phyloP scores from a whole-genome alignment of 2,888 invertebrate genomes.

The Chloromyia formosa region DNA sequence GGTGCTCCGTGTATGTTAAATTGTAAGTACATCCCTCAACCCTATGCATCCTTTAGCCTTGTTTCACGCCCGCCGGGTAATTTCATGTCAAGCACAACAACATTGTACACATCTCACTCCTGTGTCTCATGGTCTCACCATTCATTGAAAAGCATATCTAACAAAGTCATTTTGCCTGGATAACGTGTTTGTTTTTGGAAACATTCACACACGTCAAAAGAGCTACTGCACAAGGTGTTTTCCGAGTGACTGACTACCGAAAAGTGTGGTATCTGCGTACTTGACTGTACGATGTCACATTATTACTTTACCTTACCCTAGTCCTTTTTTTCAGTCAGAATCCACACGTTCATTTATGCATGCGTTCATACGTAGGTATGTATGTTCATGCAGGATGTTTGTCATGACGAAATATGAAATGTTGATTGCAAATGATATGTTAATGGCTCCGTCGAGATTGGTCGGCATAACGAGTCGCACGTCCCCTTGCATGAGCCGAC shows the following conservation, averaged over 20 bases:
- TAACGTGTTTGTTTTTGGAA: slow-evolving; percentile 17
- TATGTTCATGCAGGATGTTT: not conserved
- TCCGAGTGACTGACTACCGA: slow-evolving; percentile 27
- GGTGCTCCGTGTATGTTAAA: slow-evolving; percentile 71
- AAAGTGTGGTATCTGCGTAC: slow-evolving; percentile 6
- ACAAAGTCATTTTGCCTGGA: not conserved
- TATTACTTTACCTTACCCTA: not conserved
- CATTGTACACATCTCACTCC: slow-evolving; percentile 6
- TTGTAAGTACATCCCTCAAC: slow-evolving; percentile 62
- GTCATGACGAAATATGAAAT: slow-evolving; percentile 16
- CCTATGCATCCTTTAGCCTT: not conserved
- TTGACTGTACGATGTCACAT: not conserved
- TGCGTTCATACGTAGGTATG: no score
- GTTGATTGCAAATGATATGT: slow-evolving; percentile 39
- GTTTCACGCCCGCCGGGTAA: not conserved
- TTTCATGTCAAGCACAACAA: slow-evolving; percentile 23
- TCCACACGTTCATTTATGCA: not conserved
- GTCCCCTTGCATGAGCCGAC: not conserved
- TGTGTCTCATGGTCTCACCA: slow-evolving; percentile 2
- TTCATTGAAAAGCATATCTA: slow-evolving; percentile 10
- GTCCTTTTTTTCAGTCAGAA: not conserved
- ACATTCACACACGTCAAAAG: slow-evolving; percentile 17
- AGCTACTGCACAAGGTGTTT: slow-evolving; percentile 5
- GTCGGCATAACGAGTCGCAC: not conserved
- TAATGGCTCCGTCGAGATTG: slow-evolving; percentile 31